Evolutionary conservation across 2,113 vertebrate species (phyloP).

Genomic region (Loxodonta africana): DNA sequence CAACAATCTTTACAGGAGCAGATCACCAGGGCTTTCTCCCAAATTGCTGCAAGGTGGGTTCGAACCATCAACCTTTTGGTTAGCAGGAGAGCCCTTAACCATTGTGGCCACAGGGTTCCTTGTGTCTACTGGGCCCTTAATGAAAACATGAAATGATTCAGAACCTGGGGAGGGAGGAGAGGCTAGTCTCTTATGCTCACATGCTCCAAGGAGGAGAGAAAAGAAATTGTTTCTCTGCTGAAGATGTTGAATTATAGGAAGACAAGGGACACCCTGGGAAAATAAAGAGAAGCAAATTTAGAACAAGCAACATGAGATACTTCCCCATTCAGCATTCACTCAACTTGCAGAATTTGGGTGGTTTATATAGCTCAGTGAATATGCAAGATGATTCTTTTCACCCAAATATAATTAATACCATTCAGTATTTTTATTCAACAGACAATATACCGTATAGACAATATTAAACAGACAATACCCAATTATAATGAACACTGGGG

Average conservation of each 20-base stretch:
- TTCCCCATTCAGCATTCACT: constrained; percentile 66
- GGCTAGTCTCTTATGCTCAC: not conserved
- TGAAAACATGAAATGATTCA: constrained; percentile 3
- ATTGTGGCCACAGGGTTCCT: not conserved
- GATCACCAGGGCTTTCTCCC: not conserved
- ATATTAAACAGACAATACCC: constrained; percentile 75
- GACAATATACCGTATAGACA: constrained; percentile 72
- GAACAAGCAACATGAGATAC: constrained; percentile 63
- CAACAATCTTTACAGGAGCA: not conserved
- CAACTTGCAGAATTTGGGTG: constrained; percentile 66
- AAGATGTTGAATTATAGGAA: constrained; percentile 48
- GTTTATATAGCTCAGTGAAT: constrained; percentile 68
- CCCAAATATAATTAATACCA: constrained; percentile 78
- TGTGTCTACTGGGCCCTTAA: not conserved
- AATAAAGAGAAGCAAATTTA: constrained; percentile 76
- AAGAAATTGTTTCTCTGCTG: constrained; percentile 37
- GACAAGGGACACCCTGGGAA: constrained; percentile 23
- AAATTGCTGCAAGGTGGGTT: not conserved
- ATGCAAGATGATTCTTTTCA: constrained; percentile 74
- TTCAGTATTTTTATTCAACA: constrained; percentile 78
- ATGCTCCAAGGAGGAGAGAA: not conserved
- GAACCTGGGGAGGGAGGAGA: not conserved
- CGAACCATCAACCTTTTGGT: not conserved
- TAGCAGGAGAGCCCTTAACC: not conserved
- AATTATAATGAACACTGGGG: constrained; percentile 71